These are phyloP conservation scores for Sus cebifrons DNA, from an alignment of 2,797 vertebrate species.

Conservation along the genomic window DNA sequence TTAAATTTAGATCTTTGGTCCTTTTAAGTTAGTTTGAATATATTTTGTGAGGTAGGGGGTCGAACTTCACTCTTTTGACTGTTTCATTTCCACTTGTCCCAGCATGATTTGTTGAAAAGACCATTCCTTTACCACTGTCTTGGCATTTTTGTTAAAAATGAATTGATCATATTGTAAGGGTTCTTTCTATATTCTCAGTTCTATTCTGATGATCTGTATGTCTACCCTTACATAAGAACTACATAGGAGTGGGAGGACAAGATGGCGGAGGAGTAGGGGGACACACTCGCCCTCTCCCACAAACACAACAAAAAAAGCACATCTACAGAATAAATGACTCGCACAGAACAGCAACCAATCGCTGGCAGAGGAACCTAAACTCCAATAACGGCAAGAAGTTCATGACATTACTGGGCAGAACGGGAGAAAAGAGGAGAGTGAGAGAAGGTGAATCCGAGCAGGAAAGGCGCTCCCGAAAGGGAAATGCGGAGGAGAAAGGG, in stretches of 20 bases:
- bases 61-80: constrained; percentile 50
- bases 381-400: too few relatives aligned
- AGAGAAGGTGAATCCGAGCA: too few relatives aligned
- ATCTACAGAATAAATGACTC: too few relatives aligned
- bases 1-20: constrained; percentile 27
- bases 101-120: constrained; percentile 20
- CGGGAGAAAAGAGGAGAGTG: too few relatives aligned
- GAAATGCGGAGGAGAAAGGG: too few relatives aligned
- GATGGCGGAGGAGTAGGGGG: too few relatives aligned
- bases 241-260: not conserved
- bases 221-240: not conserved
- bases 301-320: too few relatives aligned
- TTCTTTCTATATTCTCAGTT: not conserved
- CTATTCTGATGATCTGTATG: not conserved
- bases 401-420: too few relatives aligned
- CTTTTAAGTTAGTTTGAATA: constrained; percentile 29
- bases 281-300: too few relatives aligned
- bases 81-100: not conserved
- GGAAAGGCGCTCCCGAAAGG: too few relatives aligned
- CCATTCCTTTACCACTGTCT: not conserved
- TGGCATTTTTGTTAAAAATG: constrained; percentile 47
- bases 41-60: not conserved
- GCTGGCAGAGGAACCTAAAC: too few relatives aligned
- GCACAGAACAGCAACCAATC: too few relatives aligned
- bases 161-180: constrained; percentile 20